Base-by-base conservation (phyloP, 2,797 vertebrate genomes). In the Amazona ochrocephala region DNA sequence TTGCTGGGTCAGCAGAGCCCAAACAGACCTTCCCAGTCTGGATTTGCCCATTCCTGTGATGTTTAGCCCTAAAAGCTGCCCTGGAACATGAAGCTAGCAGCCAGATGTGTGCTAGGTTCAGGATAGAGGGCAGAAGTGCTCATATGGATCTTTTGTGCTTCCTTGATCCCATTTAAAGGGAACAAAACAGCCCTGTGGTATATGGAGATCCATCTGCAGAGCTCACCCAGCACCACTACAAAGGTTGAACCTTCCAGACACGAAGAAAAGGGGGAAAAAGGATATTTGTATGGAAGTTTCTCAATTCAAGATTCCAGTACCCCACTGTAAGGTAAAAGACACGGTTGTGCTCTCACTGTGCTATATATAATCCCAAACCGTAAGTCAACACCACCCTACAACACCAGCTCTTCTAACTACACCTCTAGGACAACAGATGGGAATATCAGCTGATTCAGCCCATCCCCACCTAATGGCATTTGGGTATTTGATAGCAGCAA, bases 341-440 rank as follows among this genome's bases (percentile, higher is more conserved):
- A 3, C 1, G 10, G 39, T 1, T 6, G 5, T 8, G 10, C 5
- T 53, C 32, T 34, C 24, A 11, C 45, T 2, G 7, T 44, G 54
- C 23, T 51, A 4, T 1, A 22, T 7, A 7, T 1, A 41, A 61
- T 32, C 68, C 47, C 50, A 34, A 58, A 44, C 12, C 2, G 11
- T 20, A 42, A 66, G 50, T 26, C 2, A 1, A 16, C 17, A 11
- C 18, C 11, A 8, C 19, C 37, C 81, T 11, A 0, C 3, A 11
- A 18, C 9, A 39, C 19, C 11, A 27, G 7, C 29, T 15, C 29
- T 47, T 17, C 27, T 29, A 12, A 48, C n/a, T 26, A 72, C 4
- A 11, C 30, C 47, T 61, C 22, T 45, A 29, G 54, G 6, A 1
- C 12, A 4, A 10, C 10, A 24, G 50, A 24, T 2, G 10, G 0